phyloP scores from a whole-genome alignment of 1,140 invertebrate species.

The Matsumurasca onukii region DNA sequence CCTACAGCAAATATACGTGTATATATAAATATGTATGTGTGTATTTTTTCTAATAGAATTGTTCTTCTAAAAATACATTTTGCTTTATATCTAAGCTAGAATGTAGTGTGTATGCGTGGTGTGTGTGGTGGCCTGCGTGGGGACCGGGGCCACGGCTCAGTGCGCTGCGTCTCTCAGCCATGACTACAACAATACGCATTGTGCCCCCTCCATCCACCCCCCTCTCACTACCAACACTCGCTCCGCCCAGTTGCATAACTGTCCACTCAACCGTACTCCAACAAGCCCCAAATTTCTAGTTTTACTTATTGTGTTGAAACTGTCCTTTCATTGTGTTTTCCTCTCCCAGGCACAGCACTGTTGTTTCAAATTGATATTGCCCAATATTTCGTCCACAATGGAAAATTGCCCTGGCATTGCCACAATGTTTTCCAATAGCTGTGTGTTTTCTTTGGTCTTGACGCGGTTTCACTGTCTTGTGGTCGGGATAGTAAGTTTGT shows the following conservation, averaged over 20 bases:
- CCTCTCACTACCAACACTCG: neutral
- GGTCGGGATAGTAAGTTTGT: too few species aligned
- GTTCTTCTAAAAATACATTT: neutral
- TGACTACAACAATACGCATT: neutral
- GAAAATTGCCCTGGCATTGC: too few species aligned
- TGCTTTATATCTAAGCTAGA: neutral
- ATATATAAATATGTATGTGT: neutral
- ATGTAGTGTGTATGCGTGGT: too few species aligned
- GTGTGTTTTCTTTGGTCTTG: too few species aligned
- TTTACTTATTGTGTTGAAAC: too few species aligned
- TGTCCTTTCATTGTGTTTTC: too few species aligned
- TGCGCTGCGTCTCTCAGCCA: neutral
- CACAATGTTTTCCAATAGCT: too few species aligned
- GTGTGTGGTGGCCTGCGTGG: neutral
- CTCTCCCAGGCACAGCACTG: too few species aligned
- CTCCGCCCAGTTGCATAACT: neutral
- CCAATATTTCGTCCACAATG: too few species aligned
- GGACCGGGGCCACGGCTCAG: neutral
- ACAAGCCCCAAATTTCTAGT: too few species aligned
- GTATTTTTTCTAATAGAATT: neutral
- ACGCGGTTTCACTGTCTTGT: too few species aligned
- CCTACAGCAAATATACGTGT: neutral
- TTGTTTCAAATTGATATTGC: too few species aligned
- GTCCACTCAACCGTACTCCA: neutral
- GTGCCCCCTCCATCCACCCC: neutral